These are phyloP conservation scores for Watersipora subatra DNA, from an alignment of 1,140 invertebrate species.

Conservation along the genomic window DNA sequence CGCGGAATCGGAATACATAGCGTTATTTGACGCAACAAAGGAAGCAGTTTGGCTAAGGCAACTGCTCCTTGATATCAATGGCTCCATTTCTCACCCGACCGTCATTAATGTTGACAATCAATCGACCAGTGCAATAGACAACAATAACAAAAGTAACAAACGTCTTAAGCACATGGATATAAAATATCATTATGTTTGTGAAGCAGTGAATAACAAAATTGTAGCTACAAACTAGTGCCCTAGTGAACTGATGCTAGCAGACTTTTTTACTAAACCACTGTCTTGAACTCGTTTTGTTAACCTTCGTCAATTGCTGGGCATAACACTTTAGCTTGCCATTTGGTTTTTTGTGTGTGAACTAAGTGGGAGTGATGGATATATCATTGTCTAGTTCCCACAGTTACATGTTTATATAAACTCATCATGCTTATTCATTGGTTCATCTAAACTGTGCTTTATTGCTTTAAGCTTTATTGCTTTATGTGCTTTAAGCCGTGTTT, in stretches of 20 bases:
- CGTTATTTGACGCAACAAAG: constrained; percentile 9
- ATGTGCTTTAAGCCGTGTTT: constrained; percentile 28
- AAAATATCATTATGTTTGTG: not conserved
- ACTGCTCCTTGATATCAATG: constrained; percentile 7
- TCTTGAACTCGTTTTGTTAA: not conserved
- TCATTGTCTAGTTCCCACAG: no score
- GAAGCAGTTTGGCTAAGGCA: constrained; percentile 13
- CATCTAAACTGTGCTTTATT: constrained; percentile 32
- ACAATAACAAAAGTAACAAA: not conserved
- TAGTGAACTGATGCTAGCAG: not conserved
- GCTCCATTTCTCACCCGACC: not conserved
- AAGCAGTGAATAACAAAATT: not conserved
- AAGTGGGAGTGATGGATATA: no score
- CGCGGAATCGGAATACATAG: constrained; percentile 38
- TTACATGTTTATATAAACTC: constrained; percentile 33
- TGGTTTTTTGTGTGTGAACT: no score
- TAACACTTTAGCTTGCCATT: no score
- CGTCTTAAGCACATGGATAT: not conserved
- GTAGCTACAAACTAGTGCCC: not conserved
- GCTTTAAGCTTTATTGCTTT: constrained; percentile 23
- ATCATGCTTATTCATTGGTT: constrained; percentile 39
- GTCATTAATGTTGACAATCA: not conserved
- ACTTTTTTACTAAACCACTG: not conserved
- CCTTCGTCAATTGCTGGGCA: no score
- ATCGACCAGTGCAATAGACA: no score